Base-by-base conservation (phyloP, 2,113 vertebrate genomes). In the Chionis minor region DNA sequence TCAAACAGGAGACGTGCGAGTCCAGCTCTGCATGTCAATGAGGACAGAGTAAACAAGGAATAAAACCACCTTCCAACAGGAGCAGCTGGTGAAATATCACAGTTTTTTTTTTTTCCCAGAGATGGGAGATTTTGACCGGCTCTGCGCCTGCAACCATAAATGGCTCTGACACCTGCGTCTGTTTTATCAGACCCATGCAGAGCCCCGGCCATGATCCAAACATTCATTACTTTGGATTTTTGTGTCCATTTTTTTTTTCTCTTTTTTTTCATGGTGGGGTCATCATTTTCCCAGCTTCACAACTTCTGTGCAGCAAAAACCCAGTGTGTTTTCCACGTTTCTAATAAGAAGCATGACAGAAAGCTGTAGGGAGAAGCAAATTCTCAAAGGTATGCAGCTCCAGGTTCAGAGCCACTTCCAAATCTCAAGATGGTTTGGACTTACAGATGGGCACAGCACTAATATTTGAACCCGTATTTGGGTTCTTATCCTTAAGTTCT, bases 31-130 rank as follows among this genome's bases (percentile, higher is more conserved):
- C 93, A 94, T 95, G 93, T 90, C 95, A 95, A 96, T 96, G 95
- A 97, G 92, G 88, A 62, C 80, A 82, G 92, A 96, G 86, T 86
- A 97, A 96, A 96, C 95, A 95, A 93, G 95, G 97, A 93, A 96
- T 97, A 90, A 96, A 94, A 88, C 74, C 81, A 88, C 93, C 85
- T 97, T 97, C 95, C 96, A 98, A 91, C 82, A 94, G 4, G 88
- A 96, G 93, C 89, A 94, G 94, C 84, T 96, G 96, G 79, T 94
- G 94, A 90, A 96, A 96, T 81, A 88, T 82, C 91, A 88, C 81
- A 78, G 58, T 40, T 33, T 23, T 27, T 52, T 30, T 89, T 62
- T 93, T 94, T 88, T 80, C 75, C 66, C 78, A 47, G 92, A 96
- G 92, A 92, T 92, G 81, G 96, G 85, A 96, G 94, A 74, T 96